Percentiles rank a stretch among this genome's conserved stretches.
These are phyloP conservation scores for Dendropsophus ebraccatus DNA, from an alignment of 2,113 vertebrate species.

Conservation along the genomic window DNA sequence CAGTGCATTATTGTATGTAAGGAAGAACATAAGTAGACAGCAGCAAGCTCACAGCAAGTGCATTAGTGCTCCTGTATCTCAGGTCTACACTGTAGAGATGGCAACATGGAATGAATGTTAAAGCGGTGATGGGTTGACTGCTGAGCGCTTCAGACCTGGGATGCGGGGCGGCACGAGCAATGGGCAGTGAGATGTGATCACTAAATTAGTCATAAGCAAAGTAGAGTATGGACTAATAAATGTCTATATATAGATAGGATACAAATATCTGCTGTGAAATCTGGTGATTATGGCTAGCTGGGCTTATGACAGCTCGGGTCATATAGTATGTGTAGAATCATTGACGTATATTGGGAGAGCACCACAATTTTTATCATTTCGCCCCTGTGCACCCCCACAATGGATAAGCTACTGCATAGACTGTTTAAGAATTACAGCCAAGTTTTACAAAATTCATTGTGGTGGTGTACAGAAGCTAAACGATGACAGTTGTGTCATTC, in stretches of 20 bases:
- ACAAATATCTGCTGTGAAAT: not conserved
- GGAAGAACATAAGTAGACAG: constrained; percentile 24
- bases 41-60: constrained; percentile 28
- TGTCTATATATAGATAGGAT: not conserved
- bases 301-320: not conserved
- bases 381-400: too few relatives aligned
- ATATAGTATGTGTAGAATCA: not conserved
- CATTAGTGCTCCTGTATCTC: constrained; percentile 34
- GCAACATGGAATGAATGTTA: constrained; percentile 24
- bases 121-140: constrained; percentile 19
- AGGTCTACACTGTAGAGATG: constrained; percentile 11
- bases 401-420: too few relatives aligned
- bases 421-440: too few relatives aligned
- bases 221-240: not conserved
- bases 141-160: constrained; percentile 21
- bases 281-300: not conserved
- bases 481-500: too few relatives aligned
- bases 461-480: too few relatives aligned
- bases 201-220: constrained; percentile 18
- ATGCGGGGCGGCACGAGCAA: not conserved
- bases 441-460: too few relatives aligned
- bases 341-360: not conserved
- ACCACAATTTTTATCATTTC: too few relatives aligned
- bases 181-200: constrained; percentile 15
- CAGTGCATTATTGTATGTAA: constrained; percentile 51